Evolutionary conservation across 1,140 invertebrate genomes (phyloP).

Genomic region (Semibalanus balanoides): DNA sequence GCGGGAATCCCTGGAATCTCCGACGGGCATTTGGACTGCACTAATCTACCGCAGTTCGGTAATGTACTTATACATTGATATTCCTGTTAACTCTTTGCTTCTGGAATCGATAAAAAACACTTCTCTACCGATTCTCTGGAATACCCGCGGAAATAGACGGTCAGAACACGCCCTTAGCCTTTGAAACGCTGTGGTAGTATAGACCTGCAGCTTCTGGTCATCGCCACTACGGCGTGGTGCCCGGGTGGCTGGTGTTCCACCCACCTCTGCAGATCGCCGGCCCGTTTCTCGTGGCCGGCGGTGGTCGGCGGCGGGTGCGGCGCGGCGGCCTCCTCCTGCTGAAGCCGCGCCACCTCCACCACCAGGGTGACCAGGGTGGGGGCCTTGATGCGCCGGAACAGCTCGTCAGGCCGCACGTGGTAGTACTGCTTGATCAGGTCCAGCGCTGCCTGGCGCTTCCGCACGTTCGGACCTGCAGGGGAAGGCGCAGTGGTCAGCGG

Average conservation of each 20-base stretch:
- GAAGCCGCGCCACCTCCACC: slow-evolving; percentile 13
- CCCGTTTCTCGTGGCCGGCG: not conserved
- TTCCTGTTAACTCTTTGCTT: too few species aligned
- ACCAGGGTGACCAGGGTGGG: slow-evolving; percentile 35
- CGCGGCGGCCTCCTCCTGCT: slow-evolving; percentile 15
- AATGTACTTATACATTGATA: too few species aligned
- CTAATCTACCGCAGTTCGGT: too few species aligned
- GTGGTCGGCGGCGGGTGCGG: slow-evolving; percentile 2
- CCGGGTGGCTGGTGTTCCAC: not conserved
- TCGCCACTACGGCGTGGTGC: not conserved
- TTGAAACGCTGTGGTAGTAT: too few species aligned
- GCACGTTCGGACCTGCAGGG: not conserved
- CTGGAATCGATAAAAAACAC: too few species aligned
- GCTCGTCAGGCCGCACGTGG: slow-evolving; percentile 30
- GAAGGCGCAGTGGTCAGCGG: too few species aligned
- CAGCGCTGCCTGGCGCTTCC: slow-evolving; percentile 32
- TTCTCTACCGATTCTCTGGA: too few species aligned
- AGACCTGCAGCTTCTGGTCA: slow-evolving; percentile 1
- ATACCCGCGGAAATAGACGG: too few species aligned
- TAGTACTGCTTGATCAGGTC: slow-evolving; percentile 42
- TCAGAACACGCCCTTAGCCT: too few species aligned
- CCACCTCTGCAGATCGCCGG: slow-evolving; percentile 11
- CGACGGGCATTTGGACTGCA: too few species aligned
- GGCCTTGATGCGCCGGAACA: slow-evolving; percentile 38
- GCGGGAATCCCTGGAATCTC: too few species aligned